A percentile compares a stretch with the other conserved stretches of the same genome.
Evolutionary conservation across 2,797 vertebrate species (phyloP).

Genomic region (Macropus fuliginosus): DNA sequence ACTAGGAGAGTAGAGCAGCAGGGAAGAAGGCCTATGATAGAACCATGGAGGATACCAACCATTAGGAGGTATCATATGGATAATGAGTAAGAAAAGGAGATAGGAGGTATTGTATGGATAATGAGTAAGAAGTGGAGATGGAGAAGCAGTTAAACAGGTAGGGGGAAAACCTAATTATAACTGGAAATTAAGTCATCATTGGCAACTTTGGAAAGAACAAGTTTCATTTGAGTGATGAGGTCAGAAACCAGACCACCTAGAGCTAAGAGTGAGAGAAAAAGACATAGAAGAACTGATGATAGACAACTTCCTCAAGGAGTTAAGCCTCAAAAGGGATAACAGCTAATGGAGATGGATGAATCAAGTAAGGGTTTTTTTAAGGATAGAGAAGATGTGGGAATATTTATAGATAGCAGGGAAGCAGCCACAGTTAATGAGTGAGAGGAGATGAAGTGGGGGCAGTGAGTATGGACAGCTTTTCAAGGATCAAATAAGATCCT

Average conservation of each 20-base stretch:
- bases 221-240: background rate
- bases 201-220: background rate
- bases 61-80: background rate
- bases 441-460: background rate
- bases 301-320: background rate
- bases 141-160: background rate
- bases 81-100: background rate
- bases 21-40: background rate
- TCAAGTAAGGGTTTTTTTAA: background rate
- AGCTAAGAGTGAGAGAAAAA: background rate
- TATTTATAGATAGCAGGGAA: background rate
- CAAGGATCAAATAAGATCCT: background rate
- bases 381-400: background rate
- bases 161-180: background rate
- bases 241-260: background rate
- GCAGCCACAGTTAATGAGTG: background rate
- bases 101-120: background rate
- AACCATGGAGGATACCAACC: background rate
- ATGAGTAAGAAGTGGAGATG: background rate
- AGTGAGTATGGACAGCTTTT: background rate
- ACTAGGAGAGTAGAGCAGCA: background rate
- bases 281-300: background rate
- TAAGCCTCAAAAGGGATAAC: background rate
- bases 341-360: background rate
- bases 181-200: conserved; percentile 29